Evolutionary conservation across 2,888 invertebrate species (phyloP), one percentile per base, ranked within the genome.

Genomic region (Silvanus unidentatus): DNA sequence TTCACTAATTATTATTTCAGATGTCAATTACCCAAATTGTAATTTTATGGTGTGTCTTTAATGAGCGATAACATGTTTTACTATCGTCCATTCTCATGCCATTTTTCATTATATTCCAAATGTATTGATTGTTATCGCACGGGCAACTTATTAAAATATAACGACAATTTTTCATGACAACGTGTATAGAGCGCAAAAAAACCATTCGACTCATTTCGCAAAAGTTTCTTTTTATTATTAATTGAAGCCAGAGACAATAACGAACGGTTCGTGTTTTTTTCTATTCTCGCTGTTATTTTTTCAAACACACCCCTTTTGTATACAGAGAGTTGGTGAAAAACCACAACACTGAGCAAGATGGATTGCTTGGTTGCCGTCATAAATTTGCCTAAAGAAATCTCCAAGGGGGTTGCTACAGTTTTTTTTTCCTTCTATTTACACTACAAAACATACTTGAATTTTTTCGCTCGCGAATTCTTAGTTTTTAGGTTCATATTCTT

Each of bases 311-410:
- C 22, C 22, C 22, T 22, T 22, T 22, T 22, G 8, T 22, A 22
- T 22, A 22, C 8, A 22, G 3, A 22, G 22, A 22, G 22, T 22
- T 22, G 22, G 22, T 42, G 47, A 53, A 53, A 53, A 53, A 53
- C 44, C 44, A 8, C 22, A 22, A 3, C 3, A 35, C 42, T 47
- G 47, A 50, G 39, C 55, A 64, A 66, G 68, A 68, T 68, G 64
- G 65, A 68, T 66, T 65, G 58, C 49, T 52, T 47, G 48, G 53
- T 59, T 59, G 8, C 22, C 59, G 65, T 65, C 64, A 66, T 68
- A 68, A 68, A 68, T 68, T 67, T 67, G 64, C 65, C 63, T 65
- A 64, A 66, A 65, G 65, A 63, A 65, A 63, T 64, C 63, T 51
- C 63, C 37, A 49, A 54, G 63, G 54, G 60, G 22, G 22, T 22